Conservation (phyloP, 1,140 invertebrate species). For the Calliphora vicina region DNA sequence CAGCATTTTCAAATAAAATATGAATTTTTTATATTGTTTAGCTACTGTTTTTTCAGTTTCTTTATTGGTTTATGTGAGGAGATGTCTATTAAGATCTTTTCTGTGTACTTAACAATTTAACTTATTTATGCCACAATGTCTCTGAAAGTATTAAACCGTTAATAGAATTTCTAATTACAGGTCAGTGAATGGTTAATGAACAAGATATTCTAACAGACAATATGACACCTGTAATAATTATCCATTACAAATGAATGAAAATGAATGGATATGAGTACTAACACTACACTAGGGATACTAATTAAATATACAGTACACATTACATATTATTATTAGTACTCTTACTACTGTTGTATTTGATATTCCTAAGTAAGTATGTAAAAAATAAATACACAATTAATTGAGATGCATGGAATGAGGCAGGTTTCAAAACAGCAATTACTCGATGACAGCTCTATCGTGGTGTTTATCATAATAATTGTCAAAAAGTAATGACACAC, state of each 20-base stretch:
- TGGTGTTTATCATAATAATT: conserved; percentile 13
- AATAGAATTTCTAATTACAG: conserved; percentile 23
- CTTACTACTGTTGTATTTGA: neutral
- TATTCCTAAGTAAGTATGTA: too few relatives aligned
- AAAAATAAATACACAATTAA: neutral
- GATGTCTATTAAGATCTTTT: too few relatives aligned
- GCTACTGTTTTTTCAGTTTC: too few relatives aligned
- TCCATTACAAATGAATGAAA: neutral
- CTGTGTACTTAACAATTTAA: neutral
- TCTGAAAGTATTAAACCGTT: conserved; percentile 17
- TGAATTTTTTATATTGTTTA: too few relatives aligned
- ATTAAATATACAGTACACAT: too few relatives aligned
- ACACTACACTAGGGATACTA: too few relatives aligned
- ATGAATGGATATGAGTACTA: too few relatives aligned
- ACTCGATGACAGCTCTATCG: conserved; percentile 18
- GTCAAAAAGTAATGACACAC: conserved; percentile 19
- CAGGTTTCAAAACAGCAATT: conserved; percentile 9
- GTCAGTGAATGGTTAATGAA: neutral
- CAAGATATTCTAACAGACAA: neutral
- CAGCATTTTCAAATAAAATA: too few relatives aligned
- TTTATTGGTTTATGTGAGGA: too few relatives aligned
- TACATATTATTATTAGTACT: too few relatives aligned
- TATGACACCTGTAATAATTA: neutral
- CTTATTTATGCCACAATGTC: neutral
- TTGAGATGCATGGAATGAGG: conserved; percentile 25